Evolutionary conservation across 92 coral and sea anemone genomes (phyloP), one percentile per base, ranked within the genome.

Genomic region (Muricea muricata): DNA sequence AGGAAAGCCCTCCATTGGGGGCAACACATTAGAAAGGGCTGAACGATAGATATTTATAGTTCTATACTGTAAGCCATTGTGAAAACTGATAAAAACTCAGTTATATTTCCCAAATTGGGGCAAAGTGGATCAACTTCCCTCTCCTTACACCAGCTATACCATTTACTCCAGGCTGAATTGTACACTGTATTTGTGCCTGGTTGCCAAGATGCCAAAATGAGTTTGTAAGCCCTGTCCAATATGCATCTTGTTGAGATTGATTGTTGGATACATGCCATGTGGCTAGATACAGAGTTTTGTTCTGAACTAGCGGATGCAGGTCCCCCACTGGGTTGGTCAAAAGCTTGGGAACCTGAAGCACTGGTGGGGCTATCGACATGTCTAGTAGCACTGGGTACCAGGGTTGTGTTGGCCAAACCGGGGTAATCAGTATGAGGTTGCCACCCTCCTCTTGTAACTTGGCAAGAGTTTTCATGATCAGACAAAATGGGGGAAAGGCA

Each of bases 1-100:
- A 0, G 82, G 82, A 30, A 76, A 76, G 18, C 82, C 35, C 17
- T 40, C 82, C 28, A 76, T 76, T 14, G 82, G 82, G 1, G 65
- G 45, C 41, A 76, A 32, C 7, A 29, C 67, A 46, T 41, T 45
- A 4, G 42, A 76, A 66, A 76, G 48, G 60, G 66, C 66, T 0
- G 66, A 76, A 15, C 82, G 65, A 52, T 76, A 76, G 15, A 68
- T 76, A 26, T 76, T 76, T 42, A 60, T 60, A 0, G 68, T 60
- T 1, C 68, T 8, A 29, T 24, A 21, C 20, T 60, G 0, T 10
- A 60, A 60, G 1, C 68, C 68, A 6, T 60, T 35, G 1, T 60
- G 18, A 60, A 60, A 60, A 31, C 12, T 1, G 66, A 3, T 20
- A 57, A n/a, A 26, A 73, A 66, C 15, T 21, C 87, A 35, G 55